Evolutionary conservation across 1,140 invertebrate species (phyloP).

Genomic region (Coenobita brevimanus): DNA sequence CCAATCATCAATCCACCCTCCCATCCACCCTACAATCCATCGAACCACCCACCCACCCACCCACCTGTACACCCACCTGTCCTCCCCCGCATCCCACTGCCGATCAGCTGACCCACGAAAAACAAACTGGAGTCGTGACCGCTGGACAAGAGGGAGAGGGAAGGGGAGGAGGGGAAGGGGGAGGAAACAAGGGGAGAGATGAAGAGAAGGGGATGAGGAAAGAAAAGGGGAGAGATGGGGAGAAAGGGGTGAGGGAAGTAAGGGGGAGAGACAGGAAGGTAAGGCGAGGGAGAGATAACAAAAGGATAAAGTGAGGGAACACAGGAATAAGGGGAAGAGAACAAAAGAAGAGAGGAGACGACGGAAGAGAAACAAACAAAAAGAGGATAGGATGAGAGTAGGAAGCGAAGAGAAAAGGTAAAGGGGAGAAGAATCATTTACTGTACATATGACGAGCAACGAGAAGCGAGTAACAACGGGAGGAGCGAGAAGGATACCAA

Average conservation of each 20-base stretch:
- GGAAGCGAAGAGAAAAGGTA: no score
- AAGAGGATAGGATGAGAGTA: no score
- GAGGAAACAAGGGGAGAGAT: background rate
- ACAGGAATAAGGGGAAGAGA: background rate
- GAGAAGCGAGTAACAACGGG: no score
- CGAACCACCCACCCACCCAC: no score
- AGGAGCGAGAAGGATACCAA: no score
- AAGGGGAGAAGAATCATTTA: no score
- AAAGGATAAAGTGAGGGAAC: background rate
- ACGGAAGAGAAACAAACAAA: background rate
- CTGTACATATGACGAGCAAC: no score
- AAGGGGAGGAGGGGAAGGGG: background rate
- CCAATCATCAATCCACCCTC: no score
- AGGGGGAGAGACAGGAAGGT: background rate
- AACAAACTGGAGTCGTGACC: constrained; percentile 7
- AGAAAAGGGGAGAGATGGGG: background rate
- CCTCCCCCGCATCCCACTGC: background rate
- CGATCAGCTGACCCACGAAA: constrained; percentile 34
- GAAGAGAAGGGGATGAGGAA: background rate
- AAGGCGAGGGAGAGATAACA: constrained; percentile 14
- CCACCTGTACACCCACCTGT: no score
- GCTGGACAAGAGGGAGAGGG: background rate
- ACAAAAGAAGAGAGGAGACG: background rate
- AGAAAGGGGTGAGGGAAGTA: background rate
- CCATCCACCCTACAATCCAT: no score